Base-by-base conservation (phyloP, 2,113 vertebrate species). In the Thermophis baileyi region DNA sequence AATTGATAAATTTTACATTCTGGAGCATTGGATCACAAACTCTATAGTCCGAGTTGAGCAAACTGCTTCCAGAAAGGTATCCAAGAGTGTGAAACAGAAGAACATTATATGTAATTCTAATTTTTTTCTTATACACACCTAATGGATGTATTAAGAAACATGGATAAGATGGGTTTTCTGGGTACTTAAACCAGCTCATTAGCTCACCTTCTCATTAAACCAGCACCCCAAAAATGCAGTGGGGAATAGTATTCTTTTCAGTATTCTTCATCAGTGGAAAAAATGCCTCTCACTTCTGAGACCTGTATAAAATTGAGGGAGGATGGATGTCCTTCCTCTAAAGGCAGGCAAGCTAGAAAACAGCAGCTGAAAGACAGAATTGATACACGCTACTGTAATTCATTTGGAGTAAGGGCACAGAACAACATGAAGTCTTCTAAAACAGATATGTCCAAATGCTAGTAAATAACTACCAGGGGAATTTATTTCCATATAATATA, bases 21-120 rank as follows among this genome's bases (percentile, higher is more conserved):
- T 93, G 74, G 46, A 89, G 49, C 49, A 18, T n/a, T 81, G 91
- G 85, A 90, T 90, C 53, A 90, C 88, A 60, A 92, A 55, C 27
- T 12, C 14, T 51, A 51, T 10, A 85, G 50, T 49, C 40, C 40
- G 55, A 46, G 16, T 44, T 60, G 51, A 88, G 55, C 30, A 47
- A 54, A 50, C 2, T 7, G 1, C 20, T 22, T 47, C 57, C 47
- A 7, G 4, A 53, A 53, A 89, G 50, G 6, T 54, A n/a, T 51
- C 25, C 9, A 18, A 46, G 11, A 18, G 40, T 4, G 74, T 8
- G 27, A 57, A 47, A 57, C 27, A 27, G 27, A 35, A 54, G 51
- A 22, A 46, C 18, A 51, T 22, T 22, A 30, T 46, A 47, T 55
- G 35, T 47, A 51, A 55, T 89, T 54, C 90, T 27, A 14, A 5